Evolutionary conservation across 2,888 invertebrate species (phyloP), one percentile per base, ranked within the genome.

Genomic region (Phytoseiulus persimilis): DNA sequence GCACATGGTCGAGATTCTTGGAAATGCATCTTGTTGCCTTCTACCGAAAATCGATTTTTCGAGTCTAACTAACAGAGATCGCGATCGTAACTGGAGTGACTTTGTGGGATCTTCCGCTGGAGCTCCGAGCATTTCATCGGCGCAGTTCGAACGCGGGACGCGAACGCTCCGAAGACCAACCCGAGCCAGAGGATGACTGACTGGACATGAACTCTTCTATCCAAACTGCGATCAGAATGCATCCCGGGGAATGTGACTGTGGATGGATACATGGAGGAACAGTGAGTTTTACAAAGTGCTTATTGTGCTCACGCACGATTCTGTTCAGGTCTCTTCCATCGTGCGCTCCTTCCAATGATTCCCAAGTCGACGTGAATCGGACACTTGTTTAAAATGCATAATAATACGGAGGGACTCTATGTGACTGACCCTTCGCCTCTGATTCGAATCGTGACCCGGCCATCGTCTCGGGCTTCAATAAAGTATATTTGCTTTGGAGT

Each of bases 341-440:
- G 14, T 23, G 23, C 28, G 65, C 65, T 28, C 65, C 2, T 65
- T 28, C 65, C 11, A 28, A 65, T 65, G 65, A 65, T 65, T 65
- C 18, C 18, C 65, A 28, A 65, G 11, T 65, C 65, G 65, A 65
- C 14, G 28, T 28, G 65, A 65, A 65, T 65, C 28, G 65, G 65
- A 65, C 65, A 65, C 23, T 65, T 65, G 23, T 65, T 65, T 28
- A 65, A 65, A 65, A 65, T 65, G 18, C 65, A 65, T 65, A 65
- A 65, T 65, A 65, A 65, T 23, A 65, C 65, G 11, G n/a, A n/a
- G n/a, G n/a, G 1, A 14, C 14, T 65, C 65, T 65, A 14, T 65
- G 65, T 65, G 65, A 65, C 65, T 65, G 65, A 65, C 65, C 65
- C 65, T 65, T 65, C 65, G 65, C 65, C 65, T 65, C 65, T 65